Percentiles rank a stretch among this genome's conserved stretches.
Evolutionary conservation across 2,888 invertebrate genomes (phyloP).

Genomic region (Stenchaetothrips biformis): DNA sequence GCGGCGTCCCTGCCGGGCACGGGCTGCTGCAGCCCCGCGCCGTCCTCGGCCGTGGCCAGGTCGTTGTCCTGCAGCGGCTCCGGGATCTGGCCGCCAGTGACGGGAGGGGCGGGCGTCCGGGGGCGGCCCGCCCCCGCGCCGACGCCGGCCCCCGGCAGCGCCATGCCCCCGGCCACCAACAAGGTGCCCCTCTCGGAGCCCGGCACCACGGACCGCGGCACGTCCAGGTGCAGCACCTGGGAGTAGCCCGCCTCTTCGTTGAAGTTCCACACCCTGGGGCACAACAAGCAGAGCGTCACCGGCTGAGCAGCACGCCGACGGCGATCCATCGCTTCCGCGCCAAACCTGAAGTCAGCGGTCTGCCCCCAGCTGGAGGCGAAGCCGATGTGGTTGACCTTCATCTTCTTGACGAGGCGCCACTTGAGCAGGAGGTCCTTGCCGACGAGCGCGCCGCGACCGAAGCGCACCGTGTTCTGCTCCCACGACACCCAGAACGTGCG

Average conservation of each 20-base stretch:
- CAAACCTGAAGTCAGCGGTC: constrained; percentile 59
- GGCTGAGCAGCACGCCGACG: background rate
- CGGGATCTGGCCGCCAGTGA: background rate
- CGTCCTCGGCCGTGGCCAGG: background rate
- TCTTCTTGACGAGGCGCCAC: constrained; percentile 57
- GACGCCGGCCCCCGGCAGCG: constrained; percentile 47
- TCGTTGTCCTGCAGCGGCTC: too few species aligned
- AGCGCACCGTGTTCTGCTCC: constrained; percentile 56
- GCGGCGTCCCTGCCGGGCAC: constrained; percentile 27
- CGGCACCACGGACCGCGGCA: constrained; percentile 60
- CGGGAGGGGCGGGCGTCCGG: background rate
- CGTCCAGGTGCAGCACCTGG: constrained; percentile 60
- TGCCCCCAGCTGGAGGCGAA: constrained; percentile 62
- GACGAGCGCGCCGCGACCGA: constrained; percentile 56
- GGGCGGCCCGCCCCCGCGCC: constrained; percentile 15
- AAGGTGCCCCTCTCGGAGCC: constrained; percentile 60
- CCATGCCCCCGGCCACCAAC: constrained; percentile 58
- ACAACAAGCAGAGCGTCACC: background rate
- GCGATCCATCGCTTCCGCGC: too few species aligned
- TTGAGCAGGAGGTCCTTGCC: constrained; percentile 54
- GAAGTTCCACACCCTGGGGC: constrained; percentile 61
- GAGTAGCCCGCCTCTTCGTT: constrained; percentile 66
- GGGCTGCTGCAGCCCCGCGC: constrained; percentile 1
- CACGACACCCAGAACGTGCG: constrained; percentile 65
- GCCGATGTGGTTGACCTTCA: constrained; percentile 58